Percentiles rank a stretch among this genome's conserved stretches.
phyloP scores from a whole-genome alignment of 2,113 vertebrate genomes.

The Burhinus bistriatus region DNA sequence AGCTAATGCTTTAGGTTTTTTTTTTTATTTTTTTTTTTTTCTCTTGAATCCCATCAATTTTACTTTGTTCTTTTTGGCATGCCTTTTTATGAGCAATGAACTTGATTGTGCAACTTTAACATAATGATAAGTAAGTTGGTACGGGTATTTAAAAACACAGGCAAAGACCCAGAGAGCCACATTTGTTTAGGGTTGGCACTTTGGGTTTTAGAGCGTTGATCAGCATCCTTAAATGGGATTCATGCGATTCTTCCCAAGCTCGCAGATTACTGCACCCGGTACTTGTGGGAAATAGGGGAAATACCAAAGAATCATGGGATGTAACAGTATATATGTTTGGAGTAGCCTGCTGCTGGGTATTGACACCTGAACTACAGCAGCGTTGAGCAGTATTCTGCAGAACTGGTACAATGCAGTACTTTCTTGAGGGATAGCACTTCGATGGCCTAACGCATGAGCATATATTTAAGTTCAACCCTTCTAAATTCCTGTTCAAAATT shows the following conservation, averaged over 20 bases:
- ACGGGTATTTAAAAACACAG: background rate
- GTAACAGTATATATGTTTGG: background rate
- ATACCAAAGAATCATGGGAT: background rate
- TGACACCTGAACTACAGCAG: accelerated
- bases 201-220: background rate
- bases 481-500: background rate
- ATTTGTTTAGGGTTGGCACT: background rate
- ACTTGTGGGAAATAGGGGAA: background rate
- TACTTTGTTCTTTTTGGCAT: constrained; percentile 40
- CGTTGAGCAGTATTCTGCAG: background rate
- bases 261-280: background rate
- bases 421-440: background rate
- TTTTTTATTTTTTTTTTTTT: constrained; percentile 26
- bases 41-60: constrained; percentile 29
- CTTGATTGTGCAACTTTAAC: background rate
- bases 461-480: background rate
- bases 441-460: accelerated
- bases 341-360: background rate
- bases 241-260: background rate
- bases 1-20: constrained; percentile 5
- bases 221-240: background rate
- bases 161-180: background rate
- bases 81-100: constrained; percentile 13
- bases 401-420: background rate
- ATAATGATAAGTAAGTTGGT: background rate